phyloP scores from a whole-genome alignment of 2,888 invertebrate species.

The Ornithoptera priamus region DNA sequence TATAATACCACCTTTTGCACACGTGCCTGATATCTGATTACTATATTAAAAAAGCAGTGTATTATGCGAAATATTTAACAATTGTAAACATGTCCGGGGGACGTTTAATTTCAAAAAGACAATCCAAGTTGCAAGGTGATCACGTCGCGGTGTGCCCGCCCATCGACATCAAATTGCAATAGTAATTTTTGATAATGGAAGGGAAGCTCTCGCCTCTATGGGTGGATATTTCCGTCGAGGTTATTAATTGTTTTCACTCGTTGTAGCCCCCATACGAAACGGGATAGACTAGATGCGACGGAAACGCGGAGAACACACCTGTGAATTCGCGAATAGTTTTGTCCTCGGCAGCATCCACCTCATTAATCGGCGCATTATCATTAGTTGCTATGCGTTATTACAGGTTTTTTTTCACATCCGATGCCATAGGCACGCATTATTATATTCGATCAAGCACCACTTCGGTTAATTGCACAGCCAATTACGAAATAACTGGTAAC shows the following conservation, averaged over 20 bases:
- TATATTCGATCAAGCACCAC: conserved; percentile 18
- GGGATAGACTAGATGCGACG: conserved; percentile 59
- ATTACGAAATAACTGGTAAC: conserved; percentile 21
- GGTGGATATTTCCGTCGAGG: conserved; percentile 69
- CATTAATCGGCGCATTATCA: conserved; percentile 64
- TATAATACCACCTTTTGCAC: conserved; percentile 52
- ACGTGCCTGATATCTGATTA: conserved; percentile 70
- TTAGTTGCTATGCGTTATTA: conserved; percentile 56
- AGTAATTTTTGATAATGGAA: conserved; percentile 73
- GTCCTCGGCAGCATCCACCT: conserved; percentile 45
- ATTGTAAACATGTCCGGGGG: conserved; percentile 51
- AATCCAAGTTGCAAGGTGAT: conserved; percentile 60
- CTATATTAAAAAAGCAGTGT: conserved; percentile 60
- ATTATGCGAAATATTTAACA: conserved; percentile 51
- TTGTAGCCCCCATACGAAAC: conserved; percentile 47
- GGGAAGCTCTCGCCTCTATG: conserved; percentile 63
- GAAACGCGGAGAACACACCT: conserved; percentile 55
- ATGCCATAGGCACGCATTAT: conserved; percentile 10
- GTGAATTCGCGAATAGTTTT: conserved; percentile 62
- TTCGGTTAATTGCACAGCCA: conserved; percentile 30
- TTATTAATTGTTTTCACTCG: conserved; percentile 63
- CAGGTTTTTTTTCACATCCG: conserved; percentile 66
- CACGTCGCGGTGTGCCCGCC: conserved; percentile 57
- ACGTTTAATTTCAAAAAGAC: conserved; percentile 75
- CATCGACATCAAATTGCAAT: conserved; percentile 69